Percentiles rank a stretch among this genome's conserved stretches.
phyloP scores from a whole-genome alignment of 30 jellyfish, hydroid and myxozoan genomes.

The Hydractinia symbiolongicarpus region DNA sequence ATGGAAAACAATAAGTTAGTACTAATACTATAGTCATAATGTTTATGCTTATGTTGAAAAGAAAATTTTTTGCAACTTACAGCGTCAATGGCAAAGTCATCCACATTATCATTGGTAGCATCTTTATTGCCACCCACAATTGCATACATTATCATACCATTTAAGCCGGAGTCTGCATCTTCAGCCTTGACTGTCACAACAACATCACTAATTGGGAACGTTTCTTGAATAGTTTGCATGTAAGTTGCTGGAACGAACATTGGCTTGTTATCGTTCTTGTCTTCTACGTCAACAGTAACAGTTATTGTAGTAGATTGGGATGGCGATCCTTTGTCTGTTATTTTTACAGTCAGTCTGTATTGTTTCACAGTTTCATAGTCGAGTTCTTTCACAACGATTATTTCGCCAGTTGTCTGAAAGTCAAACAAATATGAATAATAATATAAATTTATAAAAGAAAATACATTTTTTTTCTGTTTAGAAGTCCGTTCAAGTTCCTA shows the following conservation, averaged over 20 bases:
- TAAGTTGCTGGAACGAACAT: neutral
- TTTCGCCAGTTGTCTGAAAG: neutral
- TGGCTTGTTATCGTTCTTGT: conserved; percentile 1
- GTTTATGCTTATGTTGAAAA: neutral
- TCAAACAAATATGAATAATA: neutral
- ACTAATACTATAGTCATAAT: neutral
- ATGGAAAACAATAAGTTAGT: neutral
- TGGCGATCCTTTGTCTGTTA: conserved; percentile 9
- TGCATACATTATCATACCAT: neutral
- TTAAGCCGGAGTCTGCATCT: neutral
- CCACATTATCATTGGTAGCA: neutral
- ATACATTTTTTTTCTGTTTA: too few species aligned
- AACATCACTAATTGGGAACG: neutral
- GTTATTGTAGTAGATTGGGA: conserved; percentile 8
- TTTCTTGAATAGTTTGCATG: neutral
- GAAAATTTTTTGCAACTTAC: neutral
- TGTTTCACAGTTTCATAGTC: conserved; percentile 6
- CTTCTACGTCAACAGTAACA: neutral
- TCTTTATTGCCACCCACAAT: conserved; percentile 3
- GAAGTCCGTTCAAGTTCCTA: too few species aligned
- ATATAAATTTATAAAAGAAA: too few species aligned
- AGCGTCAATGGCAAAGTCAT: neutral
- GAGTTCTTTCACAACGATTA: neutral
- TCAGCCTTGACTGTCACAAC: conserved; percentile 3
- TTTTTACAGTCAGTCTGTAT: neutral